Evolutionary conservation across 2,113 vertebrate genomes (phyloP), one percentile per base, ranked within the genome.

Genomic region (Isurus oxyrinchus): DNA sequence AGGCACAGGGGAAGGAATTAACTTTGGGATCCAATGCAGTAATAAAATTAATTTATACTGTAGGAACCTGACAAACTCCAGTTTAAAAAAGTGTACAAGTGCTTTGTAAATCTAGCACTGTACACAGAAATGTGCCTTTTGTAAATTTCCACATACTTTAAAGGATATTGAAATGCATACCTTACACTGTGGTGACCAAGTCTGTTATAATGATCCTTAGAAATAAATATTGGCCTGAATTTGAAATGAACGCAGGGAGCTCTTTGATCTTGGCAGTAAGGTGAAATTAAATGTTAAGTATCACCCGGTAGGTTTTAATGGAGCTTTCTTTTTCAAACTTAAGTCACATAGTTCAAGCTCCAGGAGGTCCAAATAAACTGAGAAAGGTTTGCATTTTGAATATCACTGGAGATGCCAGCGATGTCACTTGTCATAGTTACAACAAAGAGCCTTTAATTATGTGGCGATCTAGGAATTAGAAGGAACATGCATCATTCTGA

Each of bases 201-300:
- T 55, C 67, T 95, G 19, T 95, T 53, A n/a, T 49, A 95, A 95
- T 72, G 66, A 72, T 95, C 94, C 49, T 76, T 53, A 16, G 23
- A 95, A 95, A 95, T 72, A 72, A 72, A 95, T 53, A 14, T 55
- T 72, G 94, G 94, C 94, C 94, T 72, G 63, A 72, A 95, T 95
- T 49, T 95, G 27, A 95, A 95, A 72, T 69, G 44, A 95, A 72
- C 31, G 8, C 27, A 2, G 49, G 66, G 19, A 49, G 44, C 5
- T 95, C 94, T 95, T 95, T 95, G 94, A 95, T 95, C 44, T 72
- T 72, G 94, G 44, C 16, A 25, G 44, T 27, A 19, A 44, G 27
- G 67, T 72, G 66, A 72, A 95, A 35, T 95, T 72, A 55, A 95
- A 95, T 95, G 94, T 69, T 72, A 95, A 95, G 76, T 95, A 72